Evolutionary conservation across 2,888 invertebrate species (phyloP).

Genomic region (Scaptomyza cyrtandrae): DNA sequence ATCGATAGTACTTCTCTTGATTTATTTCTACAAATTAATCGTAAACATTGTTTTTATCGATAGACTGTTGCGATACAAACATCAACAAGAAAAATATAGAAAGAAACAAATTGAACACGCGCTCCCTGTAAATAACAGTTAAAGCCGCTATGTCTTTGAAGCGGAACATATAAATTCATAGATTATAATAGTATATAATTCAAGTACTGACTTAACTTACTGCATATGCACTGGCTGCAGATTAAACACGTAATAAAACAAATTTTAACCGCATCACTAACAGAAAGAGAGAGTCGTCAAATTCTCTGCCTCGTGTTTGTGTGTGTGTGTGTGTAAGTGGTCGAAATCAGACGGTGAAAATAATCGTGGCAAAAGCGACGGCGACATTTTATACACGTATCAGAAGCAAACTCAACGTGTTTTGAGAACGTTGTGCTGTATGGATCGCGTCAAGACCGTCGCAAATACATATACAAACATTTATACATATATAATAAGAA

Average conservation of each 20-base stretch:
- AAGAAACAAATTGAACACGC: conserved; percentile 26
- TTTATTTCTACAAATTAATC: neutral
- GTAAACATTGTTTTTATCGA: conserved; percentile 26
- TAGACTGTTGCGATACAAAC: conserved; percentile 27
- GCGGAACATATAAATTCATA: neutral
- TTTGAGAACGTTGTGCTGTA: conserved; percentile 60
- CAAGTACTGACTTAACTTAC: conserved; percentile 13
- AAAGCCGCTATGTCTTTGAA: conserved; percentile 8
- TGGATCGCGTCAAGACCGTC: conserved; percentile 42
- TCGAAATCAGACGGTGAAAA: conserved; percentile 56
- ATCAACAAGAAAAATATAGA: conserved; percentile 38
- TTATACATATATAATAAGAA: conserved; percentile 18
- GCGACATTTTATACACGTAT: conserved; percentile 57
- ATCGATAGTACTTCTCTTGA: conserved; percentile 16
- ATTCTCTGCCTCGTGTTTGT: conserved; percentile 11
- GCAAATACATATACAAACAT: conserved; percentile 11
- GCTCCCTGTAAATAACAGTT: conserved; percentile 20
- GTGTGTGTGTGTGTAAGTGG: conserved; percentile 7
- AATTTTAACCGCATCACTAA: conserved; percentile 23
- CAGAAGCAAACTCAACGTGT: conserved; percentile 66
- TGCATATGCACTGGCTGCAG: conserved; percentile 26
- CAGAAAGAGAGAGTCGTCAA: conserved; percentile 19
- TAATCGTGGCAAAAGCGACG: conserved; percentile 66
- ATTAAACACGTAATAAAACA: conserved; percentile 28
- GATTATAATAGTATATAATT: conserved; percentile 5